phyloP scores from a whole-genome alignment of 2,888 invertebrate species.

The Spodoptera picta region DNA sequence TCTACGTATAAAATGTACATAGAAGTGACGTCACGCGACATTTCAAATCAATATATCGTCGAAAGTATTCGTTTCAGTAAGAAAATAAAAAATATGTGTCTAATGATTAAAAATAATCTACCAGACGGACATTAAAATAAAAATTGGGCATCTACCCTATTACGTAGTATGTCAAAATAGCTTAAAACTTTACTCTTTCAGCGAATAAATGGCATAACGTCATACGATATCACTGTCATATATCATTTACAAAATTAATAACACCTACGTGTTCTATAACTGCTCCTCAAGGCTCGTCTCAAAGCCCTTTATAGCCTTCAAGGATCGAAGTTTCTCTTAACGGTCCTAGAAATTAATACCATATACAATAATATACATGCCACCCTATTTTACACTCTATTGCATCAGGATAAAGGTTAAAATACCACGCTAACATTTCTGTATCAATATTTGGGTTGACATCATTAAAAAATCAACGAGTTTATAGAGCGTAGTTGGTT shows the following conservation, averaged over 20 bases:
- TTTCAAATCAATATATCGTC: too few species aligned
- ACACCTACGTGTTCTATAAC: slow-evolving; percentile 3
- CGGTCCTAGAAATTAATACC: slow-evolving; percentile 6
- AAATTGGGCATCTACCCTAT: too few species aligned
- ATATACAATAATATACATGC: neutral
- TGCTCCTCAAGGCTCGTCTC: slow-evolving; percentile 13
- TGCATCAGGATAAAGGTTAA: neutral
- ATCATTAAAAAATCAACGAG: slow-evolving; percentile 32
- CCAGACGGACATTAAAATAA: too few species aligned
- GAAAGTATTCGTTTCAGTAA: too few species aligned
- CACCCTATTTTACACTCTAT: neutral
- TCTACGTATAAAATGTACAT: too few species aligned
- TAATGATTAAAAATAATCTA: too few species aligned
- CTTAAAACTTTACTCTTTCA: too few species aligned
- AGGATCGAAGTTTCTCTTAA: slow-evolving; percentile 22
- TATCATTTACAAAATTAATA: slow-evolving; percentile 15
- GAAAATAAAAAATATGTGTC: too few species aligned
- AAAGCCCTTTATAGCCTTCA: slow-evolving; percentile 15
- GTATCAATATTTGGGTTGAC: slow-evolving; percentile 8
- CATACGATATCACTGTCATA: neutral
- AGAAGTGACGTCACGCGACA: too few species aligned
- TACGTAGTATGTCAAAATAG: too few species aligned
- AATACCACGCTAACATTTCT: slow-evolving; percentile 4
- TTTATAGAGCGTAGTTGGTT: neutral
- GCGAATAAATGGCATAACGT: too few species aligned